Base-by-base conservation (phyloP, 2,888 invertebrate species). In the Electrophaes corylata region DNA sequence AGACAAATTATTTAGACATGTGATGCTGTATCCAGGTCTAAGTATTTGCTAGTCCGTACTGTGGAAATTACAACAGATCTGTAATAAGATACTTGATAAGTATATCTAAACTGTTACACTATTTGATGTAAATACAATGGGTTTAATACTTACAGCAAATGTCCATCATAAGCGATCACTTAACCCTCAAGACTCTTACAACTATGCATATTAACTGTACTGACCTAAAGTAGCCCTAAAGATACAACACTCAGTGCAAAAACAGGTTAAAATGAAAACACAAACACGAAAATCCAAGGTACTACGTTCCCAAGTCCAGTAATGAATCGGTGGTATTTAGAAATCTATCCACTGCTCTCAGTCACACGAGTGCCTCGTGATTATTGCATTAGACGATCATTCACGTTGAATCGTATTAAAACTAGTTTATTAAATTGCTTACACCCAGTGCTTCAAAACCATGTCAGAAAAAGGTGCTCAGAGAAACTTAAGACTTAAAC, bases 401-500 rank as follows among this genome's bases (percentile, higher is more conserved):
- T 18, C n/a, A 23, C 4, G 18, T 43, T n/a, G 6, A 43, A 43
- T 29, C 26, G 29, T 43, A 55, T 48, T 12, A 8, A 12, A 47
- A 26, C 26, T 10, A 29, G 26, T 29, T 4, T 12, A 39, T 12
- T 4, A 12, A 33, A 33, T 33, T 8, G 19, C 29, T 40, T 8
- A 46, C 39, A 20, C 47, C 33, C 10, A 26, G 46, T 41, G 57
- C 57, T 40, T 45, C 14, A 26, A 44, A 40, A 39, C 3, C 12
- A 41, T 50, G 57, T 43, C 14, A 20, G 5, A 33, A 39, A 44
- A 6, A 26, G n/a, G 54, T 48, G 55, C 29, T 48, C 16, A 37
- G 20, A 35, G 10, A 37, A 37, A 10, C 16, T 16, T 10, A 23
- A 4, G 54, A 41, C 75, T 74, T 73, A 77, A 65, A 65, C 69